A percentile compares a stretch with the other conserved stretches of the same genome.
These are phyloP conservation scores for Drosophila limbata DNA, from an alignment of 2,888 invertebrate genomes.

Conservation along the genomic window DNA sequence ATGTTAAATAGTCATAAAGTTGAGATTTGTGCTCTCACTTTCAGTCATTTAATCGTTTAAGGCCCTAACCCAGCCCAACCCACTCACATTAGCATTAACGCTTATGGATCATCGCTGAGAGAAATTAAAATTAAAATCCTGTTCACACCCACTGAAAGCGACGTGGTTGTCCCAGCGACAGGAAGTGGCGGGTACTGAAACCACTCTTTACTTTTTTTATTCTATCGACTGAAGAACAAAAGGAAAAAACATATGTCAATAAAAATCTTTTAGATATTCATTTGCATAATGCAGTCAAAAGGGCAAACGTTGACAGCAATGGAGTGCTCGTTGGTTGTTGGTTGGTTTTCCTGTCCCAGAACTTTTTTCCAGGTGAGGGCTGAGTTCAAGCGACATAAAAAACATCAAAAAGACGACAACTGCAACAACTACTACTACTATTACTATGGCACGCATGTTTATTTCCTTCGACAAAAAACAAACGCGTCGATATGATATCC, in stretches of 20 bases:
- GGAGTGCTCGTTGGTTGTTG: conserved; percentile 30
- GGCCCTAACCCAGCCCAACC: conserved; percentile 20
- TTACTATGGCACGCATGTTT: conserved; percentile 69
- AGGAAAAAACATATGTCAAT: conserved; percentile 72
- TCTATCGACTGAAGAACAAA: conserved; percentile 6
- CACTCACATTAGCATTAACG: conserved; percentile 51
- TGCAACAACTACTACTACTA: conserved; percentile 49
- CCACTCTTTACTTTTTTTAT: conserved; percentile 35
- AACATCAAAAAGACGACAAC: conserved; percentile 61
- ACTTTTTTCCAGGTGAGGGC: conserved; percentile 67
- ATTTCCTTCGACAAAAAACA: conserved; percentile 66
- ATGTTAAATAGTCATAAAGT: conserved; percentile 64
- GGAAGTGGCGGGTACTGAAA: conserved; percentile 49
- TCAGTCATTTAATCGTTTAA: conserved; percentile 49
- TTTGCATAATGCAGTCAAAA: conserved; percentile 83
- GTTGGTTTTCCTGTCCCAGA: conserved; percentile 50
- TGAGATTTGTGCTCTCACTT: conserved; percentile 73
- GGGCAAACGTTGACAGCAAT: conserved; percentile 66
- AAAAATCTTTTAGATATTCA: conserved; percentile 72
- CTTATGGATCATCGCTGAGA: conserved; percentile 32
- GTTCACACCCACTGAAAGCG: conserved; percentile 74
- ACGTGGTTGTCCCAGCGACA: conserved; percentile 45
- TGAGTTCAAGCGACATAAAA: conserved; percentile 39
- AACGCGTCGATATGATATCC: conserved; percentile 62
- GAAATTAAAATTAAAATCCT: conserved; percentile 69